Base-by-base conservation (phyloP, 1,140 invertebrate genomes). In the Leptinotarsa defecta region DNA sequence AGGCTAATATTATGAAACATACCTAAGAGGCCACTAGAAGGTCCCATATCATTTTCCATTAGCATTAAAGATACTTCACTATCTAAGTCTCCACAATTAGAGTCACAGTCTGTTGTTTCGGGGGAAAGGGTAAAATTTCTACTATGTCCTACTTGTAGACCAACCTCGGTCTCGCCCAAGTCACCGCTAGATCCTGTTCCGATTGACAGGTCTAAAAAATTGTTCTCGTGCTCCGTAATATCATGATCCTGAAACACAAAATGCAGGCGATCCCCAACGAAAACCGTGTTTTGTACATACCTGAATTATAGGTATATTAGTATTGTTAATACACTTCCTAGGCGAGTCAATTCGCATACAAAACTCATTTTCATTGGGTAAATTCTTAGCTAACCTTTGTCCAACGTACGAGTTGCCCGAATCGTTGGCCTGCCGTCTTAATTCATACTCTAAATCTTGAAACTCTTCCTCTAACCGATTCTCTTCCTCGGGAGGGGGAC, bases 21-120 rank as follows among this genome's bases (percentile, higher is more conserved):
- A 82, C 83, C 83, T 78, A 84, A 76, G 61, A 84, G 78, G 19
- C 82, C 83, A 70, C 81, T 76, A 69, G 84, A 81, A 52, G 84
- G 82, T 75, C 86, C 86, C 27, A 92, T 82, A 79, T 92, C 91
- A 81, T 90, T 91, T 78, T 92, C 91, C 90, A 92, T 91, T 83
- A 92, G 86, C 87, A 92, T 91, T 75, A 93, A 87, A 22, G 92
- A 93, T 68, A 93, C 89, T 81, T 93, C 91, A 83, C 94, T 95
- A 81, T 96, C 94, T 68, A 96, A 88, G 83, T 96, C 95, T 15
- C 91, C 91, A 81, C 91, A 92, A 82, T 95, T 94, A 79, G 94
- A 96, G 84, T 96, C 96, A 86, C 95, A 97, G 82, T 98, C 96
- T n/a, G 96, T 98, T 65, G 95, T 96, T 87, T 98, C 96, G 2